Evolutionary conservation across 2,113 vertebrate species (phyloP), one percentile per base, ranked within the genome.

Genomic region (Donacobius atricapilla): DNA sequence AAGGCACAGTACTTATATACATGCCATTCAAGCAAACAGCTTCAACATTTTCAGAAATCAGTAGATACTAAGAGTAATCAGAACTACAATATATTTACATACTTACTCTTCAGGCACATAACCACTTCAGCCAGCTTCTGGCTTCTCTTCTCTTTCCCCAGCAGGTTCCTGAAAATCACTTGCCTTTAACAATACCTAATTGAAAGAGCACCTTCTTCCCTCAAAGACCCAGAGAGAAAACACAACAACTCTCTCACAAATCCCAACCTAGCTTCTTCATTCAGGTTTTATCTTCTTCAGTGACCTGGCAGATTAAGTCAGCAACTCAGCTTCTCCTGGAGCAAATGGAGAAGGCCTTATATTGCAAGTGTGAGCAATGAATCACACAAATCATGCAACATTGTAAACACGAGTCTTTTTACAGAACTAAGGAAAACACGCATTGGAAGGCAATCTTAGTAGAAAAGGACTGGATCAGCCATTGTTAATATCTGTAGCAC

Each of bases 171-270:
- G 4, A 15, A 54, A 28, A 50, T 1, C 13, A 33, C 48, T 50
- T 24, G 27, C 11, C n/a, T 83, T 27, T 14, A 48, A 3, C 1
- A 4, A 25, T 6, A 11, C 4, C 2, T 30, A 4, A 0, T 7
- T 11, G 4, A 60, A 42, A 33, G 0, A 0, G 0, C 12, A 37
- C 1, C 6, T 11, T 50, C 13, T 12, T 18, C 9, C 4, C 3
- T 12, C 0, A 20, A 0, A 1, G 0, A 7, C 2, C 1, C 2
- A 6, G 0, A 18, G 0, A 0, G 0, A 24, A 56, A 53, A 8
- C 0, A 0, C 5, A 39, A 0, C 0, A 0, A 9, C 3, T 1
- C 25, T 12, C 10, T 2, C 1, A 2, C 11, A 73, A 2, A 6
- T 3, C 1, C 2, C 10, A 75, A 2, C 0, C 3, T 0, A 2